Base-by-base conservation (phyloP, 2,797 vertebrate genomes). In the Diglossa cyanea region DNA sequence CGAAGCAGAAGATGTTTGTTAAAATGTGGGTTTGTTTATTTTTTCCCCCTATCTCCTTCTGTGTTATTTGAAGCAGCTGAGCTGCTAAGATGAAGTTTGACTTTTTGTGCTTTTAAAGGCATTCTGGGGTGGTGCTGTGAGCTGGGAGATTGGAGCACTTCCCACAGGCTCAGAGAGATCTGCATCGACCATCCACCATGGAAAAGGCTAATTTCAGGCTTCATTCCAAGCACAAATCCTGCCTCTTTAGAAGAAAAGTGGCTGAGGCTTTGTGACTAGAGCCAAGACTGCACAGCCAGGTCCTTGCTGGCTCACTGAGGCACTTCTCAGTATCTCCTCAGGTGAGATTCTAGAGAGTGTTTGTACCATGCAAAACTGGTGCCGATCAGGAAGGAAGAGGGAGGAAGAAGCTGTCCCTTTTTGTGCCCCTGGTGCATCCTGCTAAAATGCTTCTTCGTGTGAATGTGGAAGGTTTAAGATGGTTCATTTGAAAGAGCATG, bases 1-100 rank as follows among this genome's bases (percentile, higher is more conserved):
- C 0, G 24, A 58, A 91, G 92, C 71, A 63, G 86, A 83, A 96
- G 94, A 92, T 66, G 66, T 88, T 94, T 76, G 90, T 83, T 95
- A 87, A 87, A 94, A 92, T 93, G 89, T 91, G 95, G 47, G 54
- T 91, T 93, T 96, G 94, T 96, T 97, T 97, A 65, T 96, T 93
- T 94, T 92, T 93, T 60, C 50, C 68, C 90, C 67, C 75, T 24
- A 12, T 93, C 91, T 93, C 94, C 94, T 94, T 85, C 95, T 94
- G 95, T 81, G 85, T 54, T 86, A 58, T 83, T 86, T 68, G 92
- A 76, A 94, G 88, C 94, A 95, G 88, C 93, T 87, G 90, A 94
- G 95, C 94, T 88, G 94, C 88, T 83, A 86, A 71, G 65, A 55
- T 7, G 0, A 58, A 68, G 62, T 94, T 94, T 86, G 94, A 92